Conservation (phyloP, 2,888 invertebrate genomes). For the Idaea aversata region DNA sequence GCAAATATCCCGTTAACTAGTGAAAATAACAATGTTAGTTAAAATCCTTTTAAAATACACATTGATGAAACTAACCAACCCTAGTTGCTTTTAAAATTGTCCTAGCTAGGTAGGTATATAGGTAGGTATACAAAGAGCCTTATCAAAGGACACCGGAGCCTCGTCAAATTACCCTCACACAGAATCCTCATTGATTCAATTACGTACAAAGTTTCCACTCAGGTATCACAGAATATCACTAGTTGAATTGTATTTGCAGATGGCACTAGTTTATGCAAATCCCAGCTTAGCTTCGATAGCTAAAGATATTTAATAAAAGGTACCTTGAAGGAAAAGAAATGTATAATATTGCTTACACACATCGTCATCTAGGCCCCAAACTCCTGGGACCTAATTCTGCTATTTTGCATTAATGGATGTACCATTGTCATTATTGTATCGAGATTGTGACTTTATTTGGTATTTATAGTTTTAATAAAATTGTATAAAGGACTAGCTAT, state of each 20-base stretch:
- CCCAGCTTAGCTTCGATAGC: conserved; percentile 42
- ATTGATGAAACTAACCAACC: not conserved
- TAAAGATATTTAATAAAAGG: conserved; percentile 39
- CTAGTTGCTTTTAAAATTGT: not conserved
- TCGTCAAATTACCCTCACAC: not conserved
- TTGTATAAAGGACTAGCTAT: no score
- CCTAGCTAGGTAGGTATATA: not conserved
- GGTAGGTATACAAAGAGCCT: not conserved
- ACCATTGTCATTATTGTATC: no score
- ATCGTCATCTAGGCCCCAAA: no score
- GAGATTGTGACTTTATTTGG: no score
- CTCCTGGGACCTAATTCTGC: no score
- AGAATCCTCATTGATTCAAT: not conserved
- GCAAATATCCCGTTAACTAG: no score
- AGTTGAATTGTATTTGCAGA: conserved; percentile 54
- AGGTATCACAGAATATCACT: conserved; percentile 32
- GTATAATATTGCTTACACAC: no score
- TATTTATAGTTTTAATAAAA: no score
- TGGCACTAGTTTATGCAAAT: conserved; percentile 56
- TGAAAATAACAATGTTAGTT: no score
- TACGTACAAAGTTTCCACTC: conserved; percentile 27
- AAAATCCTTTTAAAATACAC: no score
- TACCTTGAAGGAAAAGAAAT: conserved; percentile 30
- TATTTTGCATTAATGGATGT: no score
- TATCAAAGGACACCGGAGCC: not conserved